Evolutionary conservation across 2,113 vertebrate genomes (phyloP), one percentile per base, ranked within the genome.

Genomic region (Antechinus flavipes): DNA sequence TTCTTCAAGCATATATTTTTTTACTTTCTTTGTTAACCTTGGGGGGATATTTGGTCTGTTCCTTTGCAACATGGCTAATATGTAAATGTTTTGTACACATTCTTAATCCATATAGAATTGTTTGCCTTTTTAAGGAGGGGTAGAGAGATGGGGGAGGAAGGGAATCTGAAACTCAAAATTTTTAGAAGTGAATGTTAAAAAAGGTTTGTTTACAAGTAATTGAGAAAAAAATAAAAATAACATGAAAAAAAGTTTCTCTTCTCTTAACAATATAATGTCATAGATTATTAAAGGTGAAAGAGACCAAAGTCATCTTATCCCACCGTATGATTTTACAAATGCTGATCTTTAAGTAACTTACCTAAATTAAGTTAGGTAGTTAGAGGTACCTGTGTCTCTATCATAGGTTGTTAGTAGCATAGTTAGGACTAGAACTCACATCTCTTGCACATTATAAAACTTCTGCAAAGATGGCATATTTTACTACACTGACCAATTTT

Each of bases 401-500:
- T 35, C 61, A 19, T 16, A 76, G 61, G 14, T 19, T 19, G 12
- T 35, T 68, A 68, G 30, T n/a, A 10, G 35, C 61, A 76, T 7
- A n/a, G 5, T 76, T n/a, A 42, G n/a, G 1, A 84, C 19, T 84
- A 23, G n/a, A 84, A 42, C 7, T 19, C n/a, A 84, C 7, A 42
- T 84, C 35, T 84, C 19, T 84, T 84, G 19, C 30, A 84, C 19
- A 23, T 14, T 89, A 96, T 94, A 35, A 96, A 91, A 30, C 95
- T 96, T 93, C 68, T 35, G 84, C 27, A 58, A 11, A 95, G 42
- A 84, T 61, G 16, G 12, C 53, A 47, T 30, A 3, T 93, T 93
- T 93, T 2, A 95, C 52, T 8, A 9, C 56, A 96, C 93, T 90
- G 53, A 61, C 84, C 47, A 96, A 58, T 95, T 91, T 96, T 91